Evolutionary conservation across 2,888 invertebrate genomes (phyloP), one percentile per base, ranked within the genome.

Genomic region (Trisateles emortualis): DNA sequence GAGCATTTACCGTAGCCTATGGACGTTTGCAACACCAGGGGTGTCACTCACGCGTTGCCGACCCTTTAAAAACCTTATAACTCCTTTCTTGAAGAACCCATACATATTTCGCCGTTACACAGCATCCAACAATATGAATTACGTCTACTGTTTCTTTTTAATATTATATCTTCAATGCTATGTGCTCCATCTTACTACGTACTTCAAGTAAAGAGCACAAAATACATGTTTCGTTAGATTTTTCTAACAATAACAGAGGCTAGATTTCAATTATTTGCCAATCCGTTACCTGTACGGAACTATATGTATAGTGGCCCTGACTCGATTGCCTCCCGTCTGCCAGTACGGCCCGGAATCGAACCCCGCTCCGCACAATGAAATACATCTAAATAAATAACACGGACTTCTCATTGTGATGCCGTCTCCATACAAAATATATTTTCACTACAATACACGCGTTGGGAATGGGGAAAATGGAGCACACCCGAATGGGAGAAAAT

Each of bases 381-480:
- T 88, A 88, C 86, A 86, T 88, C 84, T 87, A 88, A 89, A 90
- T 88, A 89, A 90, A 90, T 89, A 90, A 88, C 87, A 81, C 78
- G 83, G 84, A 83, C 86, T 81, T 75, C 83, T 66, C 81, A 87
- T 89, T 90, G 88, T 89, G 71, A 84, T 79, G 78, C 83, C 76
- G 78, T 71, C 76, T 84, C 80, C 85, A 83, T 84, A 88, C 83
- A 86, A 87, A 87, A 89, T 88, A 87, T 86, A 87, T 87, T 89
- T 86, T 80, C 81, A 68, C 78, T 75, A 84, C 86, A 86, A 88
- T 87, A 72, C 78, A 65, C 61, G 50, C 72, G 67, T 60, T 72
- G 76, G 81, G 77, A 81, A 84, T 80, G 75, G 79, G 81, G 75
- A 84, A 86, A 88, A 86, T 87, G 78, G 84, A 78, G 79, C 81